Evolutionary conservation across 2,797 vertebrate genomes (phyloP).

Genomic region (Gymnopithys bicolor): DNA sequence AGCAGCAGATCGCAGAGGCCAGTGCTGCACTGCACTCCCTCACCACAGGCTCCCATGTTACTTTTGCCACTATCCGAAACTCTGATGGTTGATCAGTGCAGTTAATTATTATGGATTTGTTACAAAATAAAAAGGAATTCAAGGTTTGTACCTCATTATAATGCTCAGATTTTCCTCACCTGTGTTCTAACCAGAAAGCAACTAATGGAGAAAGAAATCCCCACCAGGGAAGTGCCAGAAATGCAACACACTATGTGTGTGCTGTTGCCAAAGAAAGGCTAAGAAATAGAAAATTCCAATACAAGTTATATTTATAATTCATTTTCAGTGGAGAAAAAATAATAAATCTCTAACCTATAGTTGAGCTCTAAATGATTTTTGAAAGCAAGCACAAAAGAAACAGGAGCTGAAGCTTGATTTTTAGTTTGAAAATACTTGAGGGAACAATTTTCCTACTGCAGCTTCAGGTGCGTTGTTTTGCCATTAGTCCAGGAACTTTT

Average conservation of each 20-base stretch:
- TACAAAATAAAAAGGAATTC: background rate
- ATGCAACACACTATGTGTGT: rapidly evolving
- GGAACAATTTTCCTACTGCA: background rate
- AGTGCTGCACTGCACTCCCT: rapidly evolving
- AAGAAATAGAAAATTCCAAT: background rate
- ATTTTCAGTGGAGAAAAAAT: background rate
- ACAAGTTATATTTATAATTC: background rate
- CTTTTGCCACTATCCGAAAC: background rate
- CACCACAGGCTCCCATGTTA: background rate
- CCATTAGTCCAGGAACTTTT: background rate
- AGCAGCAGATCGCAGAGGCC: background rate
- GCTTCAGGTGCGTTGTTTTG: background rate
- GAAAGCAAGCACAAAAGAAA: background rate
- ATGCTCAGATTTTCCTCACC: rapidly evolving
- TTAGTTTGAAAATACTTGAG: background rate
- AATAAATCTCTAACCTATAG: background rate
- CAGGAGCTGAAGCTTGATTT: background rate
- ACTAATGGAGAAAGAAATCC: background rate
- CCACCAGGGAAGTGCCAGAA: background rate
- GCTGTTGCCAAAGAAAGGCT: background rate
- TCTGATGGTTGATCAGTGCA: rapidly evolving
- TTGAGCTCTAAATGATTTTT: background rate
- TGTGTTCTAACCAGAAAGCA: background rate
- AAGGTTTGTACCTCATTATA: background rate
- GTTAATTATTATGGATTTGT: rapidly evolving